These are phyloP conservation scores for Thymelicus acteon DNA, from an alignment of 2,888 invertebrate genomes.

Conservation along the genomic window DNA sequence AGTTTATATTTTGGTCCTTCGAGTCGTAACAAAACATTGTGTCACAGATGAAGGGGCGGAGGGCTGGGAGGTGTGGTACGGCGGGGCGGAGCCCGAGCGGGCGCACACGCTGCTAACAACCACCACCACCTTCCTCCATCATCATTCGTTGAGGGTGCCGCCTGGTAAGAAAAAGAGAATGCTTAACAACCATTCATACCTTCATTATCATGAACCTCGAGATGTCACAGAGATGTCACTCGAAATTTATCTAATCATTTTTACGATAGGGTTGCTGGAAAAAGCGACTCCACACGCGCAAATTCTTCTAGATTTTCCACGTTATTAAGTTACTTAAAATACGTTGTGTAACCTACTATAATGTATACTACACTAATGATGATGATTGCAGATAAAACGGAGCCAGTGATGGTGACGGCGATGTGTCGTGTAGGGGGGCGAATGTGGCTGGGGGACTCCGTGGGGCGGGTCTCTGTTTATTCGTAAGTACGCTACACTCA, in stretches of 20 bases:
- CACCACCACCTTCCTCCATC: conserved; percentile 60
- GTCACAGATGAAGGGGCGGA: conserved; percentile 76
- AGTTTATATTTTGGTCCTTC: neutral
- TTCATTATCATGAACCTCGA: too few relatives aligned
- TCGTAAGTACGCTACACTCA: conserved; percentile 72
- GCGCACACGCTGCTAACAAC: conserved; percentile 72
- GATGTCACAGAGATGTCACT: too few relatives aligned
- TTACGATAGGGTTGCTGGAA: too few relatives aligned
- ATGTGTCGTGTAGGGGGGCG: conserved; percentile 90
- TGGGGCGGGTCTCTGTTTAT: conserved; percentile 93
- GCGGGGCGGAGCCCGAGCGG: conserved; percentile 77
- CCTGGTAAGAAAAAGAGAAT: conserved; percentile 53
- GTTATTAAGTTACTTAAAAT: too few relatives aligned
- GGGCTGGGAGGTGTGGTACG: conserved; percentile 90
- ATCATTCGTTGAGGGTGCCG: conserved; percentile 62
- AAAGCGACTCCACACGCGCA: too few relatives aligned
- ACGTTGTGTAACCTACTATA: too few relatives aligned
- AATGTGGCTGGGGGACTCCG: conserved; percentile 96
- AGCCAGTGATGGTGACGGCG: conserved; percentile 86
- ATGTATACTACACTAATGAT: neutral
- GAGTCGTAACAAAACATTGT: neutral
- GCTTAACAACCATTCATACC: neutral
- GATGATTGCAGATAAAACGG: conserved; percentile 60
- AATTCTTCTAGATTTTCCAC: too few relatives aligned
- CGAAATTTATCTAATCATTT: too few relatives aligned